Base-by-base conservation (phyloP, 2,888 invertebrate species). In the Limnephilus rhombicus region DNA sequence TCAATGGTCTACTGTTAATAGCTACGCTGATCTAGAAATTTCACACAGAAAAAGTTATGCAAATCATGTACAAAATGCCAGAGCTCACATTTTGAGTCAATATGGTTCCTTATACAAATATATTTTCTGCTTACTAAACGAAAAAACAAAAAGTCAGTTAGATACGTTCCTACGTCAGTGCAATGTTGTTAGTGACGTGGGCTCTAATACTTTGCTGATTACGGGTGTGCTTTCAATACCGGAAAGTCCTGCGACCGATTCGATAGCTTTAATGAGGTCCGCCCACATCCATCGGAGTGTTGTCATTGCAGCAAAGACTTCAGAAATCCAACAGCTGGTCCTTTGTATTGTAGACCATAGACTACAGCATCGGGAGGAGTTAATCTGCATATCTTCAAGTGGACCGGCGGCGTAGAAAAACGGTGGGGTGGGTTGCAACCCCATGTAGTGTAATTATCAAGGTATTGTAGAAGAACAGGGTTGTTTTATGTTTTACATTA, bases 341-440 rank as follows among this genome's bases (percentile, higher is more conserved):
- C 86, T 68, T 68, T 68, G 68, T 68, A 24, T 9, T 2, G 68
- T 68, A 68, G 68, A 24, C 24, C 5, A 15, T 18, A 31, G 83
- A 3, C 34, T 31, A 37, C 34, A 31, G 37, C 31, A 83, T 34
- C 34, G 83, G 13, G 53, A 68, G 24, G 37, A 83, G 4, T 83
- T 83, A 37, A 83, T 83, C 83, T 83, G 83, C 83, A 83, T 34
- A 83, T 83, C 83, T 83, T 83, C 83, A 83, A 83, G 83, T 83
- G 83, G 37, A 83, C 83, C 83, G 37, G 83, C 2, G 9, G 24
- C 24, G 68, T n/a, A 68, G 68, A 68, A 68, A 68, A 24, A 68
- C 68, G 68, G 9, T 24, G 1, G 68, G 68, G 68, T 68, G 24
- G 24, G 68, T 68, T 24, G 68, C 24, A 24, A 68, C 68, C 68